Base-by-base conservation (phyloP, 2,888 invertebrate genomes). In the Belgica antarctica region DNA sequence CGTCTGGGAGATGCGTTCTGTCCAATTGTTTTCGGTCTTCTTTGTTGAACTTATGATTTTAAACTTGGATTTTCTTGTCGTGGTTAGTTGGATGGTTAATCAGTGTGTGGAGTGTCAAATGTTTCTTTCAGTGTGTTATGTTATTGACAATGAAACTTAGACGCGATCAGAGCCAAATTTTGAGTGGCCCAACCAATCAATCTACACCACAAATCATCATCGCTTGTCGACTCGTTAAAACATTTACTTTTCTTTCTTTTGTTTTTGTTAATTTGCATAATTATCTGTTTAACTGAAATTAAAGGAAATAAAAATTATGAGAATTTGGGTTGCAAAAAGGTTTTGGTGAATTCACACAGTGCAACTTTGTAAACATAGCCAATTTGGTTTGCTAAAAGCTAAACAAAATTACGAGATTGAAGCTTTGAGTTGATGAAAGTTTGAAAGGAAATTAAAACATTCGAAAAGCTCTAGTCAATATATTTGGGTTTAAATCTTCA, bases 211-310 rank as follows among this genome's bases (percentile, higher is more conserved):
- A 52, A 52, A 8, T 3, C n/a, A n/a, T n/a, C n/a, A n/a, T n/a
- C n/a, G n/a, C n/a, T n/a, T n/a, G n/a, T n/a, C n/a, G n/a, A n/a
- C n/a, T n/a, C n/a, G 3, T 41, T 3, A 41, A 63, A 41, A 65
- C 68, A 57, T 68, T 57, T 25, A 31, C 8, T 68, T 68, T 17
- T 66, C 10, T 15, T 27, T 1, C 28, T 52, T 19, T 15, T 3
- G 2, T 22, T 25, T 59, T 19, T 19, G 25, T 59, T 59, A 59
- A 59, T 59, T 68, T 68, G 52, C 28, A 68, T 47, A 27, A 57
- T 31, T 68, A n/a, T 41, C 15, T 12, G 41, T 41, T 68, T 68
- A 68, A 68, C 68, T 68, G 68, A 68, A 68, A 65, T 65, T 46
- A 65, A 68, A 68, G 47, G 47, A 68, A 59, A 59, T 34, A 57